These are phyloP conservation scores for Lucilia cuprina DNA, from an alignment of 1,140 invertebrate species.

Conservation along the genomic window DNA sequence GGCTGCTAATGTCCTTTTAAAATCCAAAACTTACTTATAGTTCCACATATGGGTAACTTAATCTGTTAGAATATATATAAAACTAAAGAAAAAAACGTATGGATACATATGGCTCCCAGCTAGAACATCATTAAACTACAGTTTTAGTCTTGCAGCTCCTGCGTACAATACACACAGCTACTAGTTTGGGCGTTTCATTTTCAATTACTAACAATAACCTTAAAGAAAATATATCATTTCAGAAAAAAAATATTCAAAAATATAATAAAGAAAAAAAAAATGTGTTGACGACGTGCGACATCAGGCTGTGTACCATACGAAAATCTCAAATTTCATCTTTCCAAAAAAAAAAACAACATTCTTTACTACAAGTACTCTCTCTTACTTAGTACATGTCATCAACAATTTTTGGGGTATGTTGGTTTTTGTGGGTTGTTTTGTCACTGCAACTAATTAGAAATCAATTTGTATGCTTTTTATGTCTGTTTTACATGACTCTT, in stretches of 20 bases:
- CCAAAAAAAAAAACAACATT: neutral
- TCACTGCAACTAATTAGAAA: slow-evolving; percentile 29
- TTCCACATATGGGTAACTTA: neutral
- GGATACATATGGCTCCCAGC: slow-evolving; percentile 8
- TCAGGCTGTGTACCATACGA: slow-evolving; percentile 1
- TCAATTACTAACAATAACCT: neutral
- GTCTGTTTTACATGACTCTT: slow-evolving; percentile 19
- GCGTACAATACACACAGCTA: neutral
- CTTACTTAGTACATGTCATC: neutral
- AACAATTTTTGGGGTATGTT: neutral
- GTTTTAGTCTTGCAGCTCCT: neutral
- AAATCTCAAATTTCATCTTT: slow-evolving; percentile 34
- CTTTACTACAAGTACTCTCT: neutral
- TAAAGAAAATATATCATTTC: neutral
- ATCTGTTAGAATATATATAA: neutral
- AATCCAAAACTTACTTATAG: neutral
- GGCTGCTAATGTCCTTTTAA: slow-evolving; percentile 17
- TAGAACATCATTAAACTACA: neutral
- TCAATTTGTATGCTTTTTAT: slow-evolving; percentile 18
- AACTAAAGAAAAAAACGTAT: slow-evolving; percentile 1
- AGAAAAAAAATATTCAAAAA: neutral
- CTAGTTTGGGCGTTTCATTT: neutral
- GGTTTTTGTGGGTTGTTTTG: neutral
- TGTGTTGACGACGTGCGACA: slow-evolving; percentile 30
- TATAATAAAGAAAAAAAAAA: neutral